phyloP scores from a whole-genome alignment of 2,113 vertebrate genomes.

The Scatophagus argus region DNA sequence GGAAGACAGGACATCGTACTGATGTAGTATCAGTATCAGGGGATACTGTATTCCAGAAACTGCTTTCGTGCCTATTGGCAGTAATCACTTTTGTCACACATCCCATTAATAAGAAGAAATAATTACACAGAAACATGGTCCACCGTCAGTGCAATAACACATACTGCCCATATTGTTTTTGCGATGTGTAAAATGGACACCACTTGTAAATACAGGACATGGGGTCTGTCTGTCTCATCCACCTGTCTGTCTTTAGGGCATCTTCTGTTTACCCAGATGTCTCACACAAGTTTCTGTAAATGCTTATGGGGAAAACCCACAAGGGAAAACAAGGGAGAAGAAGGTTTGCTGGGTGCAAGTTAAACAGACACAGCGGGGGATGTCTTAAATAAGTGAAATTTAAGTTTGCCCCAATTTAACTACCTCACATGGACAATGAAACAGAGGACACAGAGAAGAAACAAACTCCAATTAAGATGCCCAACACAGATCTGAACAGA shows the following conservation, averaged over 20 bases:
- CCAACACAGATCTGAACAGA: neutral
- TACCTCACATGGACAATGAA: neutral
- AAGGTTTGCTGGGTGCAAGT: neutral
- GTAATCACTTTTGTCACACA: neutral
- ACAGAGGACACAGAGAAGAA: neutral
- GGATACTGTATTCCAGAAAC: too few species aligned
- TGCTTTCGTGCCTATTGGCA: neutral
- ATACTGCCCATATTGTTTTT: neutral
- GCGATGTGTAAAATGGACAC: neutral
- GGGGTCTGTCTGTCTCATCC: neutral
- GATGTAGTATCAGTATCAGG: too few species aligned
- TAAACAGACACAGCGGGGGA: neutral
- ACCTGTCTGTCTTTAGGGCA: neutral
- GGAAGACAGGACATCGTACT: too few species aligned
- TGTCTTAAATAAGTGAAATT: neutral
- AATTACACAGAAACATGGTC: neutral
- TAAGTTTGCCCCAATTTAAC: neutral
- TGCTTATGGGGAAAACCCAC: neutral
- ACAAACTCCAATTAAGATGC: neutral
- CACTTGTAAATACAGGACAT: neutral
- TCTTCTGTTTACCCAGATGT: neutral
- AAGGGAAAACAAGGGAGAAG: neutral
- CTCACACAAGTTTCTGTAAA: neutral
- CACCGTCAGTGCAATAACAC: fast-evolving
- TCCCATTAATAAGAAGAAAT: neutral